Conservation (phyloP, 2,797 vertebrate species). For the Leptoclinus maculatus region DNA sequence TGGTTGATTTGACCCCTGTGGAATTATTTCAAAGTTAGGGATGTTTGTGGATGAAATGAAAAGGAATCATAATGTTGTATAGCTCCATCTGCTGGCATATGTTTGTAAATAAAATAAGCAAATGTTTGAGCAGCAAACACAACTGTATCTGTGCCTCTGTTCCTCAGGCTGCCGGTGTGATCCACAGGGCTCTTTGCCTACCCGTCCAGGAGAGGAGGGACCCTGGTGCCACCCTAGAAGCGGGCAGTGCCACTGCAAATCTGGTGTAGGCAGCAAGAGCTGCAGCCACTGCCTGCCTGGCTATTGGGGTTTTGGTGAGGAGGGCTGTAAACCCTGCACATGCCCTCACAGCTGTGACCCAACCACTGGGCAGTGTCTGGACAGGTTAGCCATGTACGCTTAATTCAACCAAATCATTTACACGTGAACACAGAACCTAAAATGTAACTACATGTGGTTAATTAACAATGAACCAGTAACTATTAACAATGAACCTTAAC, state of each 20-base stretch:
- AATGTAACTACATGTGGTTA: not conserved
- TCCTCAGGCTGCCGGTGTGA: constrained; percentile 89
- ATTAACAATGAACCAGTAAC: not conserved
- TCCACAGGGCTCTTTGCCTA: constrained; percentile 81
- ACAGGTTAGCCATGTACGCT: constrained; percentile 74
- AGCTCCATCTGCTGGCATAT: constrained; percentile 44
- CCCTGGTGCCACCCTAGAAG: constrained; percentile 88
- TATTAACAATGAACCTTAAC: not conserved
- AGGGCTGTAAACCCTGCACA: constrained; percentile 86
- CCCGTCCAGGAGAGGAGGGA: constrained; percentile 66
- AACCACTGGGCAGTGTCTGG: constrained; percentile 83
- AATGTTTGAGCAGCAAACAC: not conserved
- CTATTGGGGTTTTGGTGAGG: constrained; percentile 89
- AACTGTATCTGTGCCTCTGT: constrained; percentile 17
- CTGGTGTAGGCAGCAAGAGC: constrained; percentile 85
- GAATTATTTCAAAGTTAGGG: not conserved
- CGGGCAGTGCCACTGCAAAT: constrained; percentile 90
- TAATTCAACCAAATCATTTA: not conserved
- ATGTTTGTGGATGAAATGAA: not conserved
- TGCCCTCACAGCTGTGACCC: constrained; percentile 87
- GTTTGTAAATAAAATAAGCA: not conserved
- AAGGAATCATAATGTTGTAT: not conserved
- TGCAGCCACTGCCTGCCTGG: constrained; percentile 88
- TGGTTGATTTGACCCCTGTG: not conserved
- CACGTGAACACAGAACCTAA: not conserved